Percentiles rank a stretch among this genome's conserved stretches.
Conservation (phyloP, 2,113 vertebrate genomes). For the Microtus montanus region DNA sequence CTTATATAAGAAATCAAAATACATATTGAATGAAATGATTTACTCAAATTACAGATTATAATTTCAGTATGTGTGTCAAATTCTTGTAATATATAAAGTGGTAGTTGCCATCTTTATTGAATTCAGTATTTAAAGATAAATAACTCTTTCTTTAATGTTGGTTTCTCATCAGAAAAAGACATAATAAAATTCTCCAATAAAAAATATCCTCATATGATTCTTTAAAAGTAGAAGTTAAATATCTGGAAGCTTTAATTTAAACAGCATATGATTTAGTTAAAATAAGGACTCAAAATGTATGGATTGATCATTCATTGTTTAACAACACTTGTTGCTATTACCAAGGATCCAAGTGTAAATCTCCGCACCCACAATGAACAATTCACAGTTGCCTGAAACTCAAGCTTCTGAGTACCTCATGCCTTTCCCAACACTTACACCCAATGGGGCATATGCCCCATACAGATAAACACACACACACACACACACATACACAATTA, state of each 20-base stretch:
- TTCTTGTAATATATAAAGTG: background rate
- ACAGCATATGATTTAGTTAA: background rate
- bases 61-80: background rate
- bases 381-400: background rate
- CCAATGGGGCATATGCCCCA: too few species aligned
- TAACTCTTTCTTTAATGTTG: background rate
- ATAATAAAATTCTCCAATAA: background rate
- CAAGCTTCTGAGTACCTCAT: too few species aligned
- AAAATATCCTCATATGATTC: background rate
- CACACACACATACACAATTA: background rate
- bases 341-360: background rate
- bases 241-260: background rate
- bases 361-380: background rate
- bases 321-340: background rate
- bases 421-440: background rate
- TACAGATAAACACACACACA: background rate
- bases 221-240: background rate
- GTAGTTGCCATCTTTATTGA: background rate
- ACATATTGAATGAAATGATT: background rate
- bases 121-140: background rate
- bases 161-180: background rate
- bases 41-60: background rate
- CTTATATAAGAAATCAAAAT: slow-evolving; percentile 4
- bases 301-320: background rate
- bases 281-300: too few species aligned